These are phyloP conservation scores for Leptinotarsa juncta DNA, from an alignment of 2,888 invertebrate genomes.

Conservation along the genomic window DNA sequence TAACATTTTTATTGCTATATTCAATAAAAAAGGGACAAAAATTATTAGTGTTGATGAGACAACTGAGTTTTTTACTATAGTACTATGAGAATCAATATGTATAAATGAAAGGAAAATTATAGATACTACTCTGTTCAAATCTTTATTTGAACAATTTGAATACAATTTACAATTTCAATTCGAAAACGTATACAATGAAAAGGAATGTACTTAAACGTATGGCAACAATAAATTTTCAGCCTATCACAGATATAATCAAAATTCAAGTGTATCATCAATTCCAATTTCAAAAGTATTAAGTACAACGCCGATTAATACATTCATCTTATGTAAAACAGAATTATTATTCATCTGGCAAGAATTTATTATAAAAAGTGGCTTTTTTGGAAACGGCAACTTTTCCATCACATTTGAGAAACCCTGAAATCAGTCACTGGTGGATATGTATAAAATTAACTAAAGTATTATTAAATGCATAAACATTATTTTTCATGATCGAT, in stretches of 20 bases:
- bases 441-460: not conserved
- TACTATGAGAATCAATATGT: not conserved
- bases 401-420: not conserved
- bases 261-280: not conserved
- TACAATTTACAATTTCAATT: conserved; percentile 6
- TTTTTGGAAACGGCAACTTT: not conserved
- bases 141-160: not conserved
- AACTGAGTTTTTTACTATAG: too few species aligned
- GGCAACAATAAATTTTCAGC: conserved; percentile 1
- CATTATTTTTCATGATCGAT: not conserved
- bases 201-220: conserved; percentile 10
- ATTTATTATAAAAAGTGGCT: not conserved
- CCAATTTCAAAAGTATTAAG: not conserved
- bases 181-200: not conserved
- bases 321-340: not conserved
- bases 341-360: not conserved
- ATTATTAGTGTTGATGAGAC: too few species aligned
- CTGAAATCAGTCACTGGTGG: not conserved
- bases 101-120: not conserved
- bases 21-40: too few species aligned
- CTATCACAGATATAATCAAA: conserved; percentile 12
- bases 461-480: not conserved
- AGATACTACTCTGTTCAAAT: not conserved
- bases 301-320: conserved; percentile 1
- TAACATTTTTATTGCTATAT: too few species aligned